phyloP scores from a whole-genome alignment of 2,888 invertebrate genomes.

The Apoderus coryli region DNA sequence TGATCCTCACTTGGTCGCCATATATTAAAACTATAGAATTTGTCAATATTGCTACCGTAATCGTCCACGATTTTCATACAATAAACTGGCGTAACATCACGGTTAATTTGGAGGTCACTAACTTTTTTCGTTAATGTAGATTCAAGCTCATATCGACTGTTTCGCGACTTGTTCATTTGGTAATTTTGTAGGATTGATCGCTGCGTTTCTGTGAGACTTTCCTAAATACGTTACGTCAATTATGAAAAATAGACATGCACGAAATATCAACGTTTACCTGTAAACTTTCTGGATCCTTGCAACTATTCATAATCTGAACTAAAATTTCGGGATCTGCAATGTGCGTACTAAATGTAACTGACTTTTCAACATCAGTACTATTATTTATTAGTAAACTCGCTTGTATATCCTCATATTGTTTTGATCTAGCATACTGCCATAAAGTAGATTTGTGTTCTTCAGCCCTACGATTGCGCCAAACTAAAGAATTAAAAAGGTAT shows the following conservation, averaged over 20 bases:
- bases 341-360: conserved; percentile 19
- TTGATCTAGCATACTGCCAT: no score
- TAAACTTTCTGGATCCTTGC: conserved; percentile 35
- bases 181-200: conserved; percentile 31
- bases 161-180: conserved; percentile 26
- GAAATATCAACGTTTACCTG: conserved; percentile 27
- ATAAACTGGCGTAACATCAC: conserved; percentile 32
- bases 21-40: conserved; percentile 41
- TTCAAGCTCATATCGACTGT: no score
- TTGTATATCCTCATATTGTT: no score
- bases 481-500: no score
- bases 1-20: conserved; percentile 57
- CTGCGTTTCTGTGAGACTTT: conserved; percentile 34
- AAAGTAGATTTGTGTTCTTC: no score
- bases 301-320: conserved; percentile 29
- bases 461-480: conserved; percentile 31
- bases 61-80: conserved; percentile 35
- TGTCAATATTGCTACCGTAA: conserved; percentile 19
- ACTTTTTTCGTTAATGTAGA: no score
- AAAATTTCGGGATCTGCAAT: conserved; percentile 25
- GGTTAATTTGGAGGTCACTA: conserved; percentile 18
- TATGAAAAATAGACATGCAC: neutral
- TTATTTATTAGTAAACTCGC: no score
- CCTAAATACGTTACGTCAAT: conserved; percentile 25
- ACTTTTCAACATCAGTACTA: no score